A percentile compares a stretch with the other conserved stretches of the same genome.
Evolutionary conservation across 2,113 vertebrate species (phyloP).

Genomic region (Austrofundulus limnaeus): DNA sequence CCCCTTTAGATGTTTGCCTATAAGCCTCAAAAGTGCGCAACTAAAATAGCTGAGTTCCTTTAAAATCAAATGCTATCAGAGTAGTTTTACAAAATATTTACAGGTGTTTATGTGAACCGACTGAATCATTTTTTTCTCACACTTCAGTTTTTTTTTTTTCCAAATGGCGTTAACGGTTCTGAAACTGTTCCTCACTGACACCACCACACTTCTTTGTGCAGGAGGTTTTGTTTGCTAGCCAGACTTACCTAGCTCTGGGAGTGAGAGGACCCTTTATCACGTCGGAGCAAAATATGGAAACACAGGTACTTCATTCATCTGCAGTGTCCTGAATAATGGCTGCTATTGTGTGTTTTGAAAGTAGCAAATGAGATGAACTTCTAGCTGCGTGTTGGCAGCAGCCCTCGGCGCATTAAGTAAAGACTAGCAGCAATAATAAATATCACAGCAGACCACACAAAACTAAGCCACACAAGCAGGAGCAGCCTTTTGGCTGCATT

Average conservation of each 20-base stretch:
- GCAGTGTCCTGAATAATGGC: background rate
- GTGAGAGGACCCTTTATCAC: slow-evolving; percentile 21
- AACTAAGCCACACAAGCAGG: background rate
- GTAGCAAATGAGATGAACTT: slow-evolving; percentile 12
- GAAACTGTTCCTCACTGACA: background rate
- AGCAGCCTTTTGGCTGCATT: background rate
- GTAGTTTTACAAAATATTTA: background rate
- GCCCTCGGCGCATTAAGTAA: slow-evolving; percentile 4
- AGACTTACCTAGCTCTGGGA: background rate
- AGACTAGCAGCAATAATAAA: slow-evolving; percentile 14
- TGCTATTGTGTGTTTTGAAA: slow-evolving; percentile 19
- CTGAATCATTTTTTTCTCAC: slow-evolving; percentile 5
- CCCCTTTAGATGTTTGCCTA: too few species aligned
- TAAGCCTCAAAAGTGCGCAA: too few species aligned
- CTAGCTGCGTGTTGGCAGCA: background rate
- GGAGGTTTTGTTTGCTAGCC: slow-evolving; percentile 5
- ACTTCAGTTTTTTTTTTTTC: slow-evolving; percentile 7
- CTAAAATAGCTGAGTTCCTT: too few species aligned
- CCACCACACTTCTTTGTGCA: slow-evolving; percentile 7
- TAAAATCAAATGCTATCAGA: too few species aligned
- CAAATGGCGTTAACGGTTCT: background rate
- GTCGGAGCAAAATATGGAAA: slow-evolving; percentile 28
- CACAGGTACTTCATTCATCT: slow-evolving; percentile 4
- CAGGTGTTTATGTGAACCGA: background rate
- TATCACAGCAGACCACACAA: slow-evolving; percentile 9